Percentiles rank a stretch among this genome's conserved stretches.
phyloP scores from a whole-genome alignment of 1,140 invertebrate species.

The Ceratosolen solmsi region DNA sequence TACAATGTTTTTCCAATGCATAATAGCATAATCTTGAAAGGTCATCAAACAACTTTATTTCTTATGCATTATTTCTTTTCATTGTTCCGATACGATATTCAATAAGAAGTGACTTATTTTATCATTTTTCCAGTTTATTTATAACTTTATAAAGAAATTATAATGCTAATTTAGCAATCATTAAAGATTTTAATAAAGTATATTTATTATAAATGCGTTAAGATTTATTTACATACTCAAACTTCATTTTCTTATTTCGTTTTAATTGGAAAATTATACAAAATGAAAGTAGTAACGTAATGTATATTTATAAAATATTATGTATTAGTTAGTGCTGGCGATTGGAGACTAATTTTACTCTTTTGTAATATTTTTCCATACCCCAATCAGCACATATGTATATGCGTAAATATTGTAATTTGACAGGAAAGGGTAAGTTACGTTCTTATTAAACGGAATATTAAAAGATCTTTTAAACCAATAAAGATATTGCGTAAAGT shows the following conservation, averaged over 20 bases:
- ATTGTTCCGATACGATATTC: background rate
- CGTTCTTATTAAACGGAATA: background rate
- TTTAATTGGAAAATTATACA: conserved; percentile 13
- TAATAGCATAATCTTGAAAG: background rate
- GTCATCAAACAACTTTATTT: background rate
- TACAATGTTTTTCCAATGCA: background rate
- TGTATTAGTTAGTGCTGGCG: background rate
- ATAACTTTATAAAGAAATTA: conserved; percentile 6
- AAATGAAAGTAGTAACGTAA: conserved; percentile 1
- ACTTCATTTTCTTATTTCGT: background rate
- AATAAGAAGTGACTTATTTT: background rate
- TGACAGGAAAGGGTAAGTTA: background rate
- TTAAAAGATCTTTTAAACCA: background rate
- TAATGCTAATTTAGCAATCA: background rate
- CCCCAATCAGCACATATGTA: background rate
- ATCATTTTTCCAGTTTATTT: background rate
- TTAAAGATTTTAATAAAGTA: background rate
- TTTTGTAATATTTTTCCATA: background rate
- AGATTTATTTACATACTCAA: conserved; percentile 12
- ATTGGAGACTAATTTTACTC: background rate
- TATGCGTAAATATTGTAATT: conserved; percentile 5
- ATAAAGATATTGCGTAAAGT: background rate
- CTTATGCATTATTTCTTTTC: background rate
- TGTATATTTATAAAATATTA: background rate
- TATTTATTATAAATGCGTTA: conserved; percentile 5